phyloP scores from a whole-genome alignment of 2,888 invertebrate species.

The Drosophila fungiperda region DNA sequence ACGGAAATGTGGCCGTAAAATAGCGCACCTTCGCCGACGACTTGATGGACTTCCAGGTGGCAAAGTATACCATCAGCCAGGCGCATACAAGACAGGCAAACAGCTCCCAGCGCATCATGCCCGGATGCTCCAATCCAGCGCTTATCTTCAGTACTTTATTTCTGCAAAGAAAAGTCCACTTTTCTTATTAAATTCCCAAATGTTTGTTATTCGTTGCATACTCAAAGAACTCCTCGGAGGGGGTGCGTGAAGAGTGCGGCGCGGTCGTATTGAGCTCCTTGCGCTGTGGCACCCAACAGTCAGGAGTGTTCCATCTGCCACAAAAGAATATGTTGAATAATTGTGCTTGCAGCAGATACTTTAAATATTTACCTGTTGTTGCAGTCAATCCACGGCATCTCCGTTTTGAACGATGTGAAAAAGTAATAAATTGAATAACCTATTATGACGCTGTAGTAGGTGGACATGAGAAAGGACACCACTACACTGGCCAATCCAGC shows the following conservation, averaged over 20 bases:
- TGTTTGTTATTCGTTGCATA: constrained; percentile 85
- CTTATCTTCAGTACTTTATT: constrained; percentile 94
- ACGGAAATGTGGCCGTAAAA: constrained; percentile 96
- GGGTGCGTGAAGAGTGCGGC: constrained; percentile 91
- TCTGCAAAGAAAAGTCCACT: constrained; percentile 85
- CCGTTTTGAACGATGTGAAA: constrained; percentile 94
- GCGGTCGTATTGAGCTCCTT: constrained; percentile 87
- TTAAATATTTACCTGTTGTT: constrained; percentile 87
- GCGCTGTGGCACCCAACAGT: constrained; percentile 92
- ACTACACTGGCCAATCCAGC: constrained; percentile 97
- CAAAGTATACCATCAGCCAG: constrained; percentile 97
- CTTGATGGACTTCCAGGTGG: constrained; percentile 97
- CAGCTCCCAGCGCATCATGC: constrained; percentile 94
- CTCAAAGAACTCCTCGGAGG: constrained; percentile 97
- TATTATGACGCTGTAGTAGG: constrained; percentile 98
- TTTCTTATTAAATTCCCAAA: not conserved
- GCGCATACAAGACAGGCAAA: constrained; percentile 95
- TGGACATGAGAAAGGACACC: constrained; percentile 97
- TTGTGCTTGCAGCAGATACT: too few relatives aligned
- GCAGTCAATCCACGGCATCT: constrained; percentile 96
- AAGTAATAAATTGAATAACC: constrained; percentile 97
- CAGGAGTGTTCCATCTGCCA: constrained; percentile 89
- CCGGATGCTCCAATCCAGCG: constrained; percentile 92
- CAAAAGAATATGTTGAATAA: not conserved
- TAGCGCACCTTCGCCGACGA: constrained; percentile 97